Evolutionary conservation across 2,113 vertebrate genomes (phyloP).

Genomic region (Elaphurus davidianus): DNA sequence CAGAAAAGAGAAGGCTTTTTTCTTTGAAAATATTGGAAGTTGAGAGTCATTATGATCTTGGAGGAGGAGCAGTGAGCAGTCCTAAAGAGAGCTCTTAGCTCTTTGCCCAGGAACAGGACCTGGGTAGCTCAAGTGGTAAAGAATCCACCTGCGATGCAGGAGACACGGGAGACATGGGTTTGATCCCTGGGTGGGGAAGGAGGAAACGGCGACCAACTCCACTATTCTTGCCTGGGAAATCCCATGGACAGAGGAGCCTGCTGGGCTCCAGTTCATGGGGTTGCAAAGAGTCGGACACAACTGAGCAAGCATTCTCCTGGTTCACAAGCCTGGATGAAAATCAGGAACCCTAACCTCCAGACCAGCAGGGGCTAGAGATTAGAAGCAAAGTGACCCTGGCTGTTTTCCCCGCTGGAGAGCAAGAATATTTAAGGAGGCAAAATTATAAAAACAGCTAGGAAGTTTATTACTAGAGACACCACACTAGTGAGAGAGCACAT

Average conservation of each 20-base stretch:
- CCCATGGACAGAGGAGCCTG: neutral
- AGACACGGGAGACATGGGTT: neutral
- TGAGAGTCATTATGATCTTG: fast-evolving
- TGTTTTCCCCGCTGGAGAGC: neutral
- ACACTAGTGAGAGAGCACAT: neutral
- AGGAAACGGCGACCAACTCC: neutral
- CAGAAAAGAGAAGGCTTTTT: neutral
- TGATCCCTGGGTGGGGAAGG: neutral
- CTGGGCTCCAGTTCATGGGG: neutral
- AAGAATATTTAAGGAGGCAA: neutral
- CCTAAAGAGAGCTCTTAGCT: neutral
- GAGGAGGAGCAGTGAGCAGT: neutral
- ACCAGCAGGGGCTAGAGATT: neutral
- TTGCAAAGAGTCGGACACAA: neutral
- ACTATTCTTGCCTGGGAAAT: neutral
- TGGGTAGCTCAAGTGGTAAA: neutral
- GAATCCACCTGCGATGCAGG: neutral
- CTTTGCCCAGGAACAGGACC: neutral
- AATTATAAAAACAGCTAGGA: neutral
- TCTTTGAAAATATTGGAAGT: too few relatives aligned
- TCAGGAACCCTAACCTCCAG: neutral
- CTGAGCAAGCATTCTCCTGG: neutral
- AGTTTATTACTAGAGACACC: neutral
- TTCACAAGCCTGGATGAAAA: neutral
- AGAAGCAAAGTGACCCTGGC: neutral